Base-by-base conservation (phyloP, 2,888 invertebrate genomes). In the Cephonodes hylas region DNA sequence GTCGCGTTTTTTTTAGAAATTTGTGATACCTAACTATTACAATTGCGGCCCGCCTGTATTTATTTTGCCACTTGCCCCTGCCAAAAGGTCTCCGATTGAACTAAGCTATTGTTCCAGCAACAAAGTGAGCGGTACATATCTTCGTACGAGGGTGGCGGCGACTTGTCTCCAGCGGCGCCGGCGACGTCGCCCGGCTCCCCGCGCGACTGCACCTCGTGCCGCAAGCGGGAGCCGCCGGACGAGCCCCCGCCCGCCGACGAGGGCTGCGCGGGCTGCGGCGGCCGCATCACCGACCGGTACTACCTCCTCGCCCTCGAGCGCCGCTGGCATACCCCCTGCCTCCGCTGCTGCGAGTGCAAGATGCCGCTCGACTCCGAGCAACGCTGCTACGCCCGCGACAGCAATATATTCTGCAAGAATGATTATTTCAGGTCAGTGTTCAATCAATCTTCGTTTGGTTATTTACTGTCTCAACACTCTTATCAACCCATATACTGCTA, bases 361-460 rank as follows among this genome's bases (percentile, higher is more conserved):
- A 95, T 96, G 89, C 96, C 96, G 3, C 93, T 99, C 72, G 98
- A 98, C 86, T 95, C 97, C 1, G 97, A 98, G 85, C 95, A 96
- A 82, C 96, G 98, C 72, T 99, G 98, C 90, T 99, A 98, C 88
- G 96, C 97, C 69, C 94, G 97, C 72, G 97, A 98, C 85, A 97
- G 97, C 77, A 96, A 96, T 84, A 98, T 98, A 79, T 98, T 97
- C 92, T 99, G 99, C 95, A 98, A 98, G 93, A 97, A 97, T 84
- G 98, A 99, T 91, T 99, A 99, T 91, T 97, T 97, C 93, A 96
- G 97, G 99, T 99, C 84, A 95, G 96, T 93, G 20, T 20, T 18
- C 15, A 10, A n/a, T 0, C 1, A 18, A 8, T 6, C 5, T 20
- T 38, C 1, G 0, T 8, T 31, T 7, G 15, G 10, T 15, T n/a